Conservation (phyloP, 2,113 vertebrate species). For the Sclerurus mexicanus region DNA sequence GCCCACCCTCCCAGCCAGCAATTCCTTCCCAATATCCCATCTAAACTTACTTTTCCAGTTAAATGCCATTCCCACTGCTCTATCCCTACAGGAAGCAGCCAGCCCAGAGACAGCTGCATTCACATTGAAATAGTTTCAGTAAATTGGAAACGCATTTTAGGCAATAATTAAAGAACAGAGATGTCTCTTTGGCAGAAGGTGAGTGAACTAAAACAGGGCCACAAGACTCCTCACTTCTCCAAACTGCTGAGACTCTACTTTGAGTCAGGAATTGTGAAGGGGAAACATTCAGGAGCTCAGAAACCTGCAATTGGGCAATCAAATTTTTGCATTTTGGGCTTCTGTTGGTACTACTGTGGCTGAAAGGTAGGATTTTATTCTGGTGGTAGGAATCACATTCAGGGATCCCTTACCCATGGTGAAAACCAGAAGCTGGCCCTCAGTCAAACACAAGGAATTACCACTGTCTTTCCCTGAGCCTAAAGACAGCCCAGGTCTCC, state of each 20-base stretch:
- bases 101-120: not conserved
- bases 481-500: not conserved
- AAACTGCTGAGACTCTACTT: not conserved
- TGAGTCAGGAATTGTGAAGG: not conserved
- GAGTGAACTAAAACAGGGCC: not conserved
- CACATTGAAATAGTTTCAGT: not conserved
- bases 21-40: not conserved
- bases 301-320: not conserved
- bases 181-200: not conserved
- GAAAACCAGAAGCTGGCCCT: not conserved
- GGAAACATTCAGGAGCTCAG: not conserved
- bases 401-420: not conserved
- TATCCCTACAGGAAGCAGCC: not conserved
- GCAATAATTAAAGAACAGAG: not conserved
- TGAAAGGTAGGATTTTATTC: not conserved
- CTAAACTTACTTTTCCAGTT: not conserved
- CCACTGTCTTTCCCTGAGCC: not conserved
- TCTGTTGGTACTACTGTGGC: not conserved
- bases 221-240: not conserved
- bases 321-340: not conserved
- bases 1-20: not conserved
- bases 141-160: not conserved
- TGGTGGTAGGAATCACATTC: accelerated
- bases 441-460: not conserved
- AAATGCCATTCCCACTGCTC: not conserved